Conservation (phyloP, 2,888 invertebrate species). For the Caenorhabditis uteleia region DNA sequence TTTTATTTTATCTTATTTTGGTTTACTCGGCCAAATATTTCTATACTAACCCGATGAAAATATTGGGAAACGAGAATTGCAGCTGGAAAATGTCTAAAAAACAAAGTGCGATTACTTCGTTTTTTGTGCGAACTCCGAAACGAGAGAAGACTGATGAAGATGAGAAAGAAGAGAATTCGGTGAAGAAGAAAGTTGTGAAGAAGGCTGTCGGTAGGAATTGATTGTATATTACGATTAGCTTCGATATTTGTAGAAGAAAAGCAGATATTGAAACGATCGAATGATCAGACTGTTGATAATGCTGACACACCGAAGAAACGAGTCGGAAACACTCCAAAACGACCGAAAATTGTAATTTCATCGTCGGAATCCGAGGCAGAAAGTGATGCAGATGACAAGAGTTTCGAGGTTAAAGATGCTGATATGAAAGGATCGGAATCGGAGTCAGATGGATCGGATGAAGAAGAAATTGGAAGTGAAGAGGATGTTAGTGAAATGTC, state of each 20-base stretch:
- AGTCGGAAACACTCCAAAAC: conserved; percentile 15
- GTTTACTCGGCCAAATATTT: too few relatives aligned
- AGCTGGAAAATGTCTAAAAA: conserved; percentile 28
- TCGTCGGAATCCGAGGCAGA: conserved; percentile 25
- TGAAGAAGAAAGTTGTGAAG: neutral
- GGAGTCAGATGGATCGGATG: conserved; percentile 18
- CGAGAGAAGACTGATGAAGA: conserved; percentile 8
- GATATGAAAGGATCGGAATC: conserved; percentile 1
- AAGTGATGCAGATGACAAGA: conserved; percentile 21
- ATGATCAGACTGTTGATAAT: conserved; percentile 8
- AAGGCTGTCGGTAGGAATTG: neutral
- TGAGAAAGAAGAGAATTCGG: neutral
- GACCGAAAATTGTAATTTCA: conserved; percentile 21
- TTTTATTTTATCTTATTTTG: too few relatives aligned
- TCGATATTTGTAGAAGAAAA: conserved; percentile 13
- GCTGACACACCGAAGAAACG: conserved; percentile 10
- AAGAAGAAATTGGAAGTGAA: conserved; percentile 17
- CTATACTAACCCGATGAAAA: too few relatives aligned
- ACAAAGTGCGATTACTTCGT: conserved; percentile 35
- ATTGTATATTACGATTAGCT: neutral
- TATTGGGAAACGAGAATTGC: too few relatives aligned
- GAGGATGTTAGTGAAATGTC: neutral
- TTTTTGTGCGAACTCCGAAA: conserved; percentile 33
- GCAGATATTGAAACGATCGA: conserved; percentile 21
- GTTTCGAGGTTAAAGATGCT: conserved; percentile 17